phyloP scores from a whole-genome alignment of 2,797 vertebrate species.

The Podarcis siculus region DNA sequence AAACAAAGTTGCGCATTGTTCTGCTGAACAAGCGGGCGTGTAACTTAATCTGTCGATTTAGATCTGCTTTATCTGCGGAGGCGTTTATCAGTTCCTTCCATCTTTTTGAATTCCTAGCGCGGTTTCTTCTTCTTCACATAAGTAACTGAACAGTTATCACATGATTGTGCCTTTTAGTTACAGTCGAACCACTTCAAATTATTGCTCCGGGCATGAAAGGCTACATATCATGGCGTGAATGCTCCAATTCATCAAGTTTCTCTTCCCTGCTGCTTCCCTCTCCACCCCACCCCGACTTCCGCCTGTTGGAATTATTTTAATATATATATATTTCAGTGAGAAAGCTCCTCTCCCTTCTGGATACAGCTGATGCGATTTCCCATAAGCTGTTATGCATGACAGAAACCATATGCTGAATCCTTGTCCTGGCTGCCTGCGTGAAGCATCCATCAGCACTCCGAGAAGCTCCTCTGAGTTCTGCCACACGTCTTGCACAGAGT shows the following conservation, averaged over 20 bases:
- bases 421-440: not conserved
- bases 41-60: slow-evolving; percentile 10
- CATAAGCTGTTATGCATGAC: slow-evolving; percentile 30
- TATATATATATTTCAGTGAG: not conserved
- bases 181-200: slow-evolving; percentile 26
- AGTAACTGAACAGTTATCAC: accelerated
- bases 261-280: not conserved
- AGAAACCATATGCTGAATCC: slow-evolving; percentile 59
- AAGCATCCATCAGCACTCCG: slow-evolving; percentile 34
- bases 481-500: slow-evolving; percentile 35
- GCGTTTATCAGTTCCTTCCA: slow-evolving; percentile 16
- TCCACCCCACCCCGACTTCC: not conserved
- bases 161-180: not conserved
- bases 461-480: not conserved
- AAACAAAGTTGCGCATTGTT: slow-evolving; percentile 19
- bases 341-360: not conserved
- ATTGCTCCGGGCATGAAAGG: slow-evolving; percentile 15
- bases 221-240: not conserved
- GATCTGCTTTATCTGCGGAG: slow-evolving; percentile 2
- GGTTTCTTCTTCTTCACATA: not conserved
- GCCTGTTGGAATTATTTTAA: slow-evolving; percentile 23
- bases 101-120: not conserved
- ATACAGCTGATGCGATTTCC: slow-evolving; percentile 51
- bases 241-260: accelerated
- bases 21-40: not conserved